Conservation (phyloP, 2,113 vertebrate species). For the Eulemur rufifrons region DNA sequence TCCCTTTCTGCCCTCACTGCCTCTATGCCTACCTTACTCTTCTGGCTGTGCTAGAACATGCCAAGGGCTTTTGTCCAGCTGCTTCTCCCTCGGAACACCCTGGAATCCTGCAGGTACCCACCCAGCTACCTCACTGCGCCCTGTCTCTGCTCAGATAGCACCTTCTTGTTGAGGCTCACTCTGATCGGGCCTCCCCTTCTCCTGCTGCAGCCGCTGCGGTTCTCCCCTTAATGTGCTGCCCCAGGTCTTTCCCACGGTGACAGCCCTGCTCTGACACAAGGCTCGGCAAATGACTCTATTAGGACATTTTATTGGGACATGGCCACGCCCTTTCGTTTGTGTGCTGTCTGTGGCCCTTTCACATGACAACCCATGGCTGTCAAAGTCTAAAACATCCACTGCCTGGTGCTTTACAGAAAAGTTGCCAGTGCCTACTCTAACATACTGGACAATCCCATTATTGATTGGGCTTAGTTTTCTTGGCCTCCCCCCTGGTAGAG, state of each 20-base stretch:
- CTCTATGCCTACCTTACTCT: not conserved
- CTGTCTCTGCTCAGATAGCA: not conserved
- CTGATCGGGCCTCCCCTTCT: not conserved
- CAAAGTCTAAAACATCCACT: not conserved
- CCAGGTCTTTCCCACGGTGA: rapidly evolving
- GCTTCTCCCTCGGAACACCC: not conserved
- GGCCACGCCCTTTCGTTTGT: rapidly evolving
- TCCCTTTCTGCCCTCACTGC: not conserved
- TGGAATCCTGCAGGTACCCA: not conserved
- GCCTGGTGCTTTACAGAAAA: no score
- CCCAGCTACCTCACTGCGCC: rapidly evolving
- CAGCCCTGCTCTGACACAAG: not conserved
- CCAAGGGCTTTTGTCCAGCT: not conserved
- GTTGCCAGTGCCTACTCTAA: rapidly evolving
- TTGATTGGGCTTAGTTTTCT: not conserved
- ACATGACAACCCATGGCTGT: rapidly evolving
- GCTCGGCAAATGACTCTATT: rapidly evolving
- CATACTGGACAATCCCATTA: not conserved
- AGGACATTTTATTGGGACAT: rapidly evolving
- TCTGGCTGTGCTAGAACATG: not conserved
- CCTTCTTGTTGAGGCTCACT: not conserved
- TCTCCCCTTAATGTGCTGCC: rapidly evolving
- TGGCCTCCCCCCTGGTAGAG: not conserved
- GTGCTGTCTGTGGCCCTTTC: not conserved
- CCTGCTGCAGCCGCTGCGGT: rapidly evolving